Base-by-base conservation (phyloP, 2,888 invertebrate genomes). In the Sinopyrophorus schimmeli region DNA sequence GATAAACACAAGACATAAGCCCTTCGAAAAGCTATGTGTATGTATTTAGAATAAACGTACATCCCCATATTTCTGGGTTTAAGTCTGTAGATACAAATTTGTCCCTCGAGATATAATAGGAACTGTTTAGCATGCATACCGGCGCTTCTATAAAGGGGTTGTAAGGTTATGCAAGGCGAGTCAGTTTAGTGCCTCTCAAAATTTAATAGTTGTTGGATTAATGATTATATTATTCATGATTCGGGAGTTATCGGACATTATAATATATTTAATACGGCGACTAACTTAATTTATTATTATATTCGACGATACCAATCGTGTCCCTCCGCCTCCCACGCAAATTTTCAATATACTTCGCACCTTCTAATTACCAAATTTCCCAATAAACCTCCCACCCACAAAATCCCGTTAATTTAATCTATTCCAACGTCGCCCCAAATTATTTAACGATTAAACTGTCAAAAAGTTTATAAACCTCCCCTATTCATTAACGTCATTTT, bases 201-300 rank as follows among this genome's bases (percentile, higher is more conserved):
- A 59, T 57, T 57, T 59, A 57, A 59, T 57, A 57, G 57, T 52
- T 53, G 42, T 43, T 43, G 54, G 56, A 58, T 58, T 58, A 57
- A 54, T 54, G 57, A 50, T 54, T 55, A 53, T 54, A 59, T 59
- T 59, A 59, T 59, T 59, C 59, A 59, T 57, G 47, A 47, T 51
- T 53, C 14, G 23, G 35, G 32, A 28, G 28, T 40, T 50, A 50
- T 50, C 40, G 44, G 39, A 39, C 38, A 34, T 40, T 31, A 35
- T 44, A 46, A 50, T 50, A 50, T 50, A 46, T 50, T 49, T 39
- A 49, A 28, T 23, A 44, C 21, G 6, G 27, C 30, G 20, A 15
- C 27, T n/a, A 30, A 34, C 44, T 40, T 34, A 41, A 50, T 50
- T 43, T 40, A 30, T 34, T 24, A 16, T n/a, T n/a, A n/a, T n/a